These are phyloP conservation scores for Euphysa ruthae DNA, from an alignment of 30 jellyfish, hydroid and myxozoan genomes.

Conservation along the genomic window DNA sequence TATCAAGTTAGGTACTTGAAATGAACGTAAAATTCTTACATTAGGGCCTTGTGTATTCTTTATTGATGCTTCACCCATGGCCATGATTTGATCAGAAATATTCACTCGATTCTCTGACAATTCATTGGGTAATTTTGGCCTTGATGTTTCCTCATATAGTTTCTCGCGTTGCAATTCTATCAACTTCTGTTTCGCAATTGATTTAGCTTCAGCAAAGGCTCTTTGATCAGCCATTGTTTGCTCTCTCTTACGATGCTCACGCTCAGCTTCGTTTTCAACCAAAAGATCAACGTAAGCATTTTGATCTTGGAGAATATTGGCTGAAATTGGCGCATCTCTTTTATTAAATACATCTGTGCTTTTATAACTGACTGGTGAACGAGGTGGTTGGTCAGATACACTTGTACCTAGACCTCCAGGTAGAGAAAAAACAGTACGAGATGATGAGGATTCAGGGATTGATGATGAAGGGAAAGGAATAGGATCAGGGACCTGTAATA, in stretches of 20 bases:
- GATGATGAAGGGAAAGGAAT: constrained; percentile 9
- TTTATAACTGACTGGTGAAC: neutral
- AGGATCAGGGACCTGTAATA: constrained; percentile 18
- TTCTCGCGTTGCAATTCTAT: neutral
- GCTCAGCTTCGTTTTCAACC: neutral
- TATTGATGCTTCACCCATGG: neutral
- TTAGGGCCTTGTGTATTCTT: too few relatives aligned
- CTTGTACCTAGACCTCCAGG: constrained; percentile 8
- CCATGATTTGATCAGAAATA: neutral
- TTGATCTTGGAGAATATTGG: neutral
- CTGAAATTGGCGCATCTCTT: neutral
- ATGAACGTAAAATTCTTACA: too few relatives aligned
- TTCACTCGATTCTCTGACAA: neutral
- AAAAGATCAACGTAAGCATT: constrained; percentile 12
- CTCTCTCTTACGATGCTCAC: constrained; percentile 18
- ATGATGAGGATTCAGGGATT: neutral
- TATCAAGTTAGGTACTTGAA: too few relatives aligned
- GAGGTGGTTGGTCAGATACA: neutral
- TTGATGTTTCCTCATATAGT: neutral
- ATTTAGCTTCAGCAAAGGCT: constrained; percentile 30
- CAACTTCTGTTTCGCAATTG: constrained; percentile 14
- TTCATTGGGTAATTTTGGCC: neutral
- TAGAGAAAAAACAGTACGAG: constrained; percentile 22
- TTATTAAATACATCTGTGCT: neutral
- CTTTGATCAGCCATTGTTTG: constrained; percentile 15